phyloP scores from a whole-genome alignment of 2,888 invertebrate genomes.

The Sturmia bella region DNA sequence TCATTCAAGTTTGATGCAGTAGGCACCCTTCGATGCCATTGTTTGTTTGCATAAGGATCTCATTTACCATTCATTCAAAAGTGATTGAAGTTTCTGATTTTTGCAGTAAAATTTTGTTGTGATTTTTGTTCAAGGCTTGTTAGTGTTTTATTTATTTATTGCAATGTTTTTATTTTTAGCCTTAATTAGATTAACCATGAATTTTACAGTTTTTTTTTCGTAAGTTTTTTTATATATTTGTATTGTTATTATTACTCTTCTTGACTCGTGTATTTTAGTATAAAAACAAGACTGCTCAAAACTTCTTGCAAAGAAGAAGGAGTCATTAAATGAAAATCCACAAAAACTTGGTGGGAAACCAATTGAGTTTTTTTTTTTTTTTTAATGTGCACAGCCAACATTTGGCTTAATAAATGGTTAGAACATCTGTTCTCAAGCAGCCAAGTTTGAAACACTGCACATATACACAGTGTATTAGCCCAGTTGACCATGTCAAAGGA shows the following conservation, averaged over 20 bases:
- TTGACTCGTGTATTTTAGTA: conserved; percentile 59
- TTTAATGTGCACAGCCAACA: conserved; percentile 25
- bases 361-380: conserved; percentile 7
- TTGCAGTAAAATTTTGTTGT: conserved; percentile 29
- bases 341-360: conserved; percentile 46
- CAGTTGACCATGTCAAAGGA: neutral
- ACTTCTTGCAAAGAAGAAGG: conserved; percentile 2
- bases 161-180: conserved; percentile 15
- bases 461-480: too few species aligned
- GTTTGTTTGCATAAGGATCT: conserved; percentile 64
- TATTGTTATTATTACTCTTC: conserved; percentile 20
- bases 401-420: conserved; percentile 46
- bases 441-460: conserved; percentile 11
- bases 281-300: conserved; percentile 41
- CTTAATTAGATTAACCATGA: conserved; percentile 65
- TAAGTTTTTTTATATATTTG: conserved; percentile 19
- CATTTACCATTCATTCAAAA: conserved; percentile 60
- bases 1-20: conserved; percentile 58
- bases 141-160: conserved; percentile 32
- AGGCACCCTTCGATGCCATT: conserved; percentile 67
- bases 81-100: conserved; percentile 43
- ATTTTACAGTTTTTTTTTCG: conserved; percentile 46
- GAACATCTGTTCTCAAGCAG: conserved; percentile 48
- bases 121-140: conserved; percentile 43
- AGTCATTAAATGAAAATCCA: conserved; percentile 43